Evolutionary conservation across 1,140 invertebrate species (phyloP).

Genomic region (Ostrea denselamellosa): DNA sequence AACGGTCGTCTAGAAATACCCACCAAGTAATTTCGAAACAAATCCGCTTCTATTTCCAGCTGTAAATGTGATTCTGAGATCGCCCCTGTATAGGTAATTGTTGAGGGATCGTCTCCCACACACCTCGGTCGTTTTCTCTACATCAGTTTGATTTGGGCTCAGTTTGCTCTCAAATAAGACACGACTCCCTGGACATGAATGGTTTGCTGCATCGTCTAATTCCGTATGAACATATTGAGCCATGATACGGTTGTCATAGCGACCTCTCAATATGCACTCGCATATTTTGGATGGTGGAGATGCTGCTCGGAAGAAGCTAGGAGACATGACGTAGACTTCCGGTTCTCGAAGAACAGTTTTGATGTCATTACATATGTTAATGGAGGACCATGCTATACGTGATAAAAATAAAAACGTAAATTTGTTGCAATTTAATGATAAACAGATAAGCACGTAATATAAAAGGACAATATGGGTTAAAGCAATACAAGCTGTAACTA

Average conservation of each 20-base stretch:
- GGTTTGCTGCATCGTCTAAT: not conserved
- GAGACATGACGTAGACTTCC: conserved; percentile 28
- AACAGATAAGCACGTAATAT: no score
- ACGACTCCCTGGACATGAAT: not conserved
- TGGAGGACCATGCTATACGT: conserved; percentile 43
- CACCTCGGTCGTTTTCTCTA: conserved; percentile 39
- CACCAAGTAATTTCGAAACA: conserved; percentile 44
- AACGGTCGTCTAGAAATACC: no score
- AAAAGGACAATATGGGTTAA: no score
- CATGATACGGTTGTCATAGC: conserved; percentile 30
- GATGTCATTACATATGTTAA: conserved; percentile 46
- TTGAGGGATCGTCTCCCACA: conserved; percentile 36
- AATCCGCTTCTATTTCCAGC: conserved; percentile 9
- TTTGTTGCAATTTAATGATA: not conserved
- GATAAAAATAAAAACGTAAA: not conserved
- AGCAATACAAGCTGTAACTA: not conserved
- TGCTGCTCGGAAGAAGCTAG: conserved; percentile 4
- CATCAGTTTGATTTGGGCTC: conserved; percentile 15
- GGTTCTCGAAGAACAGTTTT: conserved; percentile 25
- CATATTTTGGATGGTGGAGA: not conserved
- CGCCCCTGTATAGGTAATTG: conserved; percentile 23
- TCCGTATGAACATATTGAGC: conserved; percentile 45
- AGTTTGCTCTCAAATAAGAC: conserved; percentile 45
- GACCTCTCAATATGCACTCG: conserved; percentile 43
- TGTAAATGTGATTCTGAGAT: conserved; percentile 39